Percentiles rank a stretch among this genome's conserved stretches.
phyloP scores from a whole-genome alignment of 2,113 vertebrate species.

The Pica pica region DNA sequence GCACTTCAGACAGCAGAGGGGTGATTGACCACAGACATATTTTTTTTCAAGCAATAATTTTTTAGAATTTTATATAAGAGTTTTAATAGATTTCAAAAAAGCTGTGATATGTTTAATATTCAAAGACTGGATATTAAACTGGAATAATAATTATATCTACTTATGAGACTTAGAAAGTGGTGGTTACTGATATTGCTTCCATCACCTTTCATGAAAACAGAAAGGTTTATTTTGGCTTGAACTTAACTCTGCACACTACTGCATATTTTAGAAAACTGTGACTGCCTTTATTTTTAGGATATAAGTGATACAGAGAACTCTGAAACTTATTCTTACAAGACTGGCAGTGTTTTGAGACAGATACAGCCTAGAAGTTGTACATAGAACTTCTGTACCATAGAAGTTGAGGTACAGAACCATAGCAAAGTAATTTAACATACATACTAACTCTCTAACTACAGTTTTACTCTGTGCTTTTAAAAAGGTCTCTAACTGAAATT shows the following conservation, averaged over 20 bases:
- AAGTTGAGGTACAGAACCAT: background rate
- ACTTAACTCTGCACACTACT: background rate
- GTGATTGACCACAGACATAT: background rate
- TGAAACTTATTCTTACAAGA: background rate
- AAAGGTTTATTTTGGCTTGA: background rate
- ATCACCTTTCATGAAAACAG: background rate
- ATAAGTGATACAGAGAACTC: background rate
- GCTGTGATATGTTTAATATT: background rate
- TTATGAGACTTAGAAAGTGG: background rate
- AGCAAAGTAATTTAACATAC: background rate
- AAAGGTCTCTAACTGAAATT: background rate
- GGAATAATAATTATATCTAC: background rate
- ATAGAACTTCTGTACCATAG: background rate
- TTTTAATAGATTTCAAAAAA: background rate
- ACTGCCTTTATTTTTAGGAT: background rate
- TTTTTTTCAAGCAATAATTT: background rate
- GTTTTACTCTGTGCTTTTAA: background rate
- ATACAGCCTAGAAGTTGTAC: background rate
- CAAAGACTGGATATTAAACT: background rate
- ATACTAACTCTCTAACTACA: background rate
- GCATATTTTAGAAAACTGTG: background rate
- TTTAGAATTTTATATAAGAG: background rate
- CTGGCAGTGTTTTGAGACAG: background rate
- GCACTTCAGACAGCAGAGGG: fast-evolving
- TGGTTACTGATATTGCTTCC: background rate